These are phyloP conservation scores for Dryocosmus kuriphilus DNA, from an alignment of 2,888 invertebrate genomes.

Conservation along the genomic window DNA sequence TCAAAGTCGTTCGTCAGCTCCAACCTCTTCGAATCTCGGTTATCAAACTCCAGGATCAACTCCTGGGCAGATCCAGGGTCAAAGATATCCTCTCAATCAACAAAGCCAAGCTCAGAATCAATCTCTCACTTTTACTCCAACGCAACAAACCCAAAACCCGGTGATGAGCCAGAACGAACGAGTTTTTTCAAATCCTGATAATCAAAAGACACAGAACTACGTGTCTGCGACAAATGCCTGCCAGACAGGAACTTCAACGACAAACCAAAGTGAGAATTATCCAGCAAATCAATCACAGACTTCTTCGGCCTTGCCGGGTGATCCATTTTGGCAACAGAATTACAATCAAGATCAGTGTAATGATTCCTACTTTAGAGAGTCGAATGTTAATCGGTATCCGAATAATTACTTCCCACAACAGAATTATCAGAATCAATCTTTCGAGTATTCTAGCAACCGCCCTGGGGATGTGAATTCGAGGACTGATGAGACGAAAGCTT, in stretches of 20 bases:
- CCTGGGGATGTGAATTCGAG: constrained; percentile 62
- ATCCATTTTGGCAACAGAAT: constrained; percentile 75
- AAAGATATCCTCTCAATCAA: constrained; percentile 59
- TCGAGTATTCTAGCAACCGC: constrained; percentile 65
- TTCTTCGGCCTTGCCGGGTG: constrained; percentile 61
- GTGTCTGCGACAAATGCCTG: constrained; percentile 53
- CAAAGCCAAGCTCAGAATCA: constrained; percentile 58
- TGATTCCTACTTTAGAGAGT: constrained; percentile 70
- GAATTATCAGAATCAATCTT: constrained; percentile 66
- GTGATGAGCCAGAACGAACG: constrained; percentile 62
- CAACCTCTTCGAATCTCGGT: constrained; percentile 40
- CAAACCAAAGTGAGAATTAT: constrained; percentile 62
- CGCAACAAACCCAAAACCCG: constrained; percentile 50
- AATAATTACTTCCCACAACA: constrained; percentile 73
- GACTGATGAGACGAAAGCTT: constrained; percentile 57
- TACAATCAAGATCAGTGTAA: constrained; percentile 73
- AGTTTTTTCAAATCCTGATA: constrained; percentile 63
- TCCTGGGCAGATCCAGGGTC: constrained; percentile 19
- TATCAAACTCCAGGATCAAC: constrained; percentile 15
- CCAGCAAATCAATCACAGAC: constrained; percentile 57
- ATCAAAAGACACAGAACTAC: constrained; percentile 63
- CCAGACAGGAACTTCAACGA: constrained; percentile 58
- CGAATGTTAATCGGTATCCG: constrained; percentile 76
- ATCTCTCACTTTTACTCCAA: constrained; percentile 59
- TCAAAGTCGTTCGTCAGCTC: constrained; percentile 51